Evolutionary conservation across 2,797 vertebrate genomes (phyloP).

Genomic region (Echiichthys vipera): DNA sequence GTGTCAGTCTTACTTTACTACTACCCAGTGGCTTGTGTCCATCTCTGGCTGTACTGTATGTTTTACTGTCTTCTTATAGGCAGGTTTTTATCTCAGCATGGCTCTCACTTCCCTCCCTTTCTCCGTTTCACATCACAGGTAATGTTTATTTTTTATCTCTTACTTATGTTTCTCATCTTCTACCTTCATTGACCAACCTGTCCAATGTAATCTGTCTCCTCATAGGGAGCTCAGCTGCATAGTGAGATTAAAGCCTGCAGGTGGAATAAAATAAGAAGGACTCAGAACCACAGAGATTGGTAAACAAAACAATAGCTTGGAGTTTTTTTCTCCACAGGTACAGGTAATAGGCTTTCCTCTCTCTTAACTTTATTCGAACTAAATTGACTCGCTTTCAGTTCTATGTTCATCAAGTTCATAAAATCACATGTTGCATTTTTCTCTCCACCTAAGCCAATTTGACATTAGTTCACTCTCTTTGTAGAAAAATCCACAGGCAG

Average conservation of each 20-base stretch:
- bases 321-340: constrained; percentile 7
- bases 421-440: constrained; percentile 47
- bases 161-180: constrained; percentile 48
- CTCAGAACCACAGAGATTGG: constrained; percentile 11
- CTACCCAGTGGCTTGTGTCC: constrained; percentile 13
- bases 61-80: constrained; percentile 2
- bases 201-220: constrained; percentile 45
- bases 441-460: constrained; percentile 50
- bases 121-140: constrained; percentile 2
- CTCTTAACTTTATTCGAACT: constrained; percentile 10
- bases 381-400: constrained; percentile 24
- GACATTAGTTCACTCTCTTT: constrained; percentile 61
- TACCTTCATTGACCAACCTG: constrained; percentile 52
- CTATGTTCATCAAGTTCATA: constrained; percentile 14
- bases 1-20: neutral
- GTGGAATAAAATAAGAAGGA: constrained; percentile 24
- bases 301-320: constrained; percentile 56
- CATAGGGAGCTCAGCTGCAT: constrained; percentile 44
- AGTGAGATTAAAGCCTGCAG: constrained; percentile 48
- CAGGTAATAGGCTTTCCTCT: constrained; percentile 27
- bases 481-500: constrained; percentile 71
- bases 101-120: neutral
- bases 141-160: constrained; percentile 6
- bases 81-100: constrained; percentile 4
- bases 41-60: neutral